These are phyloP conservation scores for Prietella phreatophila DNA, from an alignment of 2,113 vertebrate species.

Conservation along the genomic window DNA sequence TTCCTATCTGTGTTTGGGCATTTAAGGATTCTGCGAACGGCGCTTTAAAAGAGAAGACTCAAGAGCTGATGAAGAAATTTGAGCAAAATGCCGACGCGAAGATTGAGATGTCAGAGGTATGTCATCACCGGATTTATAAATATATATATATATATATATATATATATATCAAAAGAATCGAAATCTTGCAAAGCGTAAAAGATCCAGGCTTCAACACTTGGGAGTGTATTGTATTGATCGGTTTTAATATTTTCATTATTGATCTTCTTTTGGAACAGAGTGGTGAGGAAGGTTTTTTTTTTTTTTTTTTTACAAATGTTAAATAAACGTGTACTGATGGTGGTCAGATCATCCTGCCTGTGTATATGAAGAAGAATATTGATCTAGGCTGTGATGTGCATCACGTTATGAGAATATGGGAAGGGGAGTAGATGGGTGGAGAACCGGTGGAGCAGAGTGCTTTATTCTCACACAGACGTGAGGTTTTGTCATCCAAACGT, in stretches of 20 bases:
- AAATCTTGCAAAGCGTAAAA: not conserved
- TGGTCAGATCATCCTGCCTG: not conserved
- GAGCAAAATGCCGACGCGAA: slow-evolving; percentile 88
- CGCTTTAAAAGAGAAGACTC: slow-evolving; percentile 83
- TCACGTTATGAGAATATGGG: not conserved
- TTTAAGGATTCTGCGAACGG: slow-evolving; percentile 68
- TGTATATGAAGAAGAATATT: not conserved
- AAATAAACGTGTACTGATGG: not conserved
- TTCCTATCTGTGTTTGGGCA: not conserved
- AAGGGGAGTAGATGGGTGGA: not conserved
- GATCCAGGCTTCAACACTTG: no score
- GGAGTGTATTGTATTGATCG: not conserved
- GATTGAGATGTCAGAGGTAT: slow-evolving; percentile 94
- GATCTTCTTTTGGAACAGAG: not conserved
- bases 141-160: no score
- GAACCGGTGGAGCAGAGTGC: not conserved
- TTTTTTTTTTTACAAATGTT: no score
- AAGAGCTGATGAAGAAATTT: slow-evolving; percentile 90
- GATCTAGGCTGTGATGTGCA: not conserved
- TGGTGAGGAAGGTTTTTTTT: not conserved
- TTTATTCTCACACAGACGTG: not conserved
- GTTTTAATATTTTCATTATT: not conserved
- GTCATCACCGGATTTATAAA: not conserved
- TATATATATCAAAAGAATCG: no score
- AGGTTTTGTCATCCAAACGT: not conserved